These are phyloP conservation scores for Solea solea DNA, from an alignment of 2,113 vertebrate species.

Conservation along the genomic window DNA sequence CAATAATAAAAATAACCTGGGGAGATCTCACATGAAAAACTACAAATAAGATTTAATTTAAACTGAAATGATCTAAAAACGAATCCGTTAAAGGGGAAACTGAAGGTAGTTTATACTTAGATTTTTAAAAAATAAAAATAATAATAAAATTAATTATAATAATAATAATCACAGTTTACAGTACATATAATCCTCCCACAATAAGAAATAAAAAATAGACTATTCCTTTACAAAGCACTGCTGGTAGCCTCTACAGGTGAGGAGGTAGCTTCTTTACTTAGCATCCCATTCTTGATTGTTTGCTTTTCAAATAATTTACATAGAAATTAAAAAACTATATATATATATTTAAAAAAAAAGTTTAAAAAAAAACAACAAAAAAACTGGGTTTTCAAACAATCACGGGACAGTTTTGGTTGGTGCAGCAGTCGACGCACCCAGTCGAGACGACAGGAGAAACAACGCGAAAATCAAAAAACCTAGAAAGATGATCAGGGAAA, in stretches of 20 bases:
- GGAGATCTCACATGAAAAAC: constrained; percentile 48
- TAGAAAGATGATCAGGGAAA: neutral
- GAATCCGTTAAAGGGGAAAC: constrained; percentile 58
- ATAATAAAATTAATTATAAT: no score
- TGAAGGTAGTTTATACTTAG: constrained; percentile 83
- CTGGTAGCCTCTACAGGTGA: constrained; percentile 90
- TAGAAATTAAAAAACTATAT: constrained; percentile 12
- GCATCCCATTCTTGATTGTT: constrained; percentile 87
- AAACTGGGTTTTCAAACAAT: constrained; percentile 34
- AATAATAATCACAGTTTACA: constrained; percentile 85
- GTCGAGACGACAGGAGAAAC: constrained; percentile 15
- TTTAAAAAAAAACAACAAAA: constrained; percentile 39
- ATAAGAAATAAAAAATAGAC: constrained; percentile 75
- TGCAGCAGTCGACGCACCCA: constrained; percentile 39
- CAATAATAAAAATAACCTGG: neutral
- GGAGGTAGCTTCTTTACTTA: constrained; percentile 98
- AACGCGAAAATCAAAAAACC: constrained; percentile 2
- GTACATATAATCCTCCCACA: constrained; percentile 89
- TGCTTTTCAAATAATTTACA: constrained; percentile 93
- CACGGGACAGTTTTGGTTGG: constrained; percentile 58
- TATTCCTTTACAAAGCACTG: constrained; percentile 83
- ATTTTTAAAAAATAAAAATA: constrained; percentile 85
- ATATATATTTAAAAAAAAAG: constrained; percentile 24
- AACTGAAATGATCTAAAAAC: constrained; percentile 47
- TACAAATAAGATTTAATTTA: constrained; percentile 50